These are phyloP conservation scores for Agelaius phoeniceus DNA, from an alignment of 2,113 vertebrate species.

Conservation along the genomic window DNA sequence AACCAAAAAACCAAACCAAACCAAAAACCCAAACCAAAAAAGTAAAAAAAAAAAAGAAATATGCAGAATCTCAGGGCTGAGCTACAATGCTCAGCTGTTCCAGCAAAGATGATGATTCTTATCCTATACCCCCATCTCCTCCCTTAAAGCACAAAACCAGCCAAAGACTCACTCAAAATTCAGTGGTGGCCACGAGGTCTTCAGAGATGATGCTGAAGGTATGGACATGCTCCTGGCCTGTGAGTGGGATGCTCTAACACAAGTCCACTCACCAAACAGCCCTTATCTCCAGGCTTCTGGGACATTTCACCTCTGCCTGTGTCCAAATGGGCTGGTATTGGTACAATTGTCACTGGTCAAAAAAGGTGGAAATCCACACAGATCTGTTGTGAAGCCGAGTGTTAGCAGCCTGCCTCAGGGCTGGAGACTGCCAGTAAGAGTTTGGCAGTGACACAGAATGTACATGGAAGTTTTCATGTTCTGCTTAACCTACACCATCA, in stretches of 20 bases:
- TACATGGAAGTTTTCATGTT: background rate
- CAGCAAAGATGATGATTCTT: background rate
- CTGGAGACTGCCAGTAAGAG: background rate
- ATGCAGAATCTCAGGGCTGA: background rate
- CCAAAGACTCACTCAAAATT: background rate
- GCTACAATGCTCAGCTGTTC: background rate
- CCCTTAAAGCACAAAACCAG: background rate
- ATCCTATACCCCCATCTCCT: background rate
- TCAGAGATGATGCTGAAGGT: background rate
- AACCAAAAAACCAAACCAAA: background rate
- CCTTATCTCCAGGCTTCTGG: background rate
- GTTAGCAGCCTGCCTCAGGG: background rate
- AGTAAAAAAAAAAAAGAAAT: too few species aligned
- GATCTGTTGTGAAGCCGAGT: background rate
- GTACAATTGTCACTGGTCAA: background rate
- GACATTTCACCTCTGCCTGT: background rate
- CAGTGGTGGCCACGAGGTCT: rapidly evolving
- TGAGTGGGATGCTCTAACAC: background rate
- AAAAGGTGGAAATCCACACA: background rate
- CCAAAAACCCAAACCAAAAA: background rate
- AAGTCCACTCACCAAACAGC: background rate
- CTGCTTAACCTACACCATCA: background rate
- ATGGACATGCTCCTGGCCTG: background rate
- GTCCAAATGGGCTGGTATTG: background rate
- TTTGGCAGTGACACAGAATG: background rate